Evolutionary conservation across 2,113 vertebrate genomes (phyloP).

Genomic region (Eleginops maclovinus): DNA sequence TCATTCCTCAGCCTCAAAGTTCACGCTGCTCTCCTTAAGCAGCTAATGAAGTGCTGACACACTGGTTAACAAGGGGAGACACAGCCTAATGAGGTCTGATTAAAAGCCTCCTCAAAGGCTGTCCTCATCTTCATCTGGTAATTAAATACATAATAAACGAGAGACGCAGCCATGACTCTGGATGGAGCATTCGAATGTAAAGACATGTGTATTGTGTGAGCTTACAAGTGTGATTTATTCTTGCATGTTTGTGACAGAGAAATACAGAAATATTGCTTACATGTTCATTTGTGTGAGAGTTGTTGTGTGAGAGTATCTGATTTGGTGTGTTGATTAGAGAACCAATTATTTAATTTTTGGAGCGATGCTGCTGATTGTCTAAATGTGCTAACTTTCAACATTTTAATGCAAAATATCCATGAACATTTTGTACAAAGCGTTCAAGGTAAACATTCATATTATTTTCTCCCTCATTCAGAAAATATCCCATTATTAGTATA

Average conservation of each 20-base stretch:
- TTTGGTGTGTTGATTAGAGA: background rate
- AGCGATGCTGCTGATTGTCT: background rate
- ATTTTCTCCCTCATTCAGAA: background rate
- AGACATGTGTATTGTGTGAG: background rate
- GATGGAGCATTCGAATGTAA: slow-evolving; percentile 19
- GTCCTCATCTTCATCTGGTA: slow-evolving; percentile 70
- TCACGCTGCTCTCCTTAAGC: slow-evolving; percentile 46
- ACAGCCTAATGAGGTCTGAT: slow-evolving; percentile 81
- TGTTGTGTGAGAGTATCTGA: background rate
- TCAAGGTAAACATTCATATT: background rate
- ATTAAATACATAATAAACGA: slow-evolving; percentile 77
- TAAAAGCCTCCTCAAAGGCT: slow-evolving; percentile 72
- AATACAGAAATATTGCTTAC: background rate
- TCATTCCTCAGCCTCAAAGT: slow-evolving; percentile 36
- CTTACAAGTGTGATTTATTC: background rate
- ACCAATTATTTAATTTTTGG: background rate
- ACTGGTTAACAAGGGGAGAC: slow-evolving; percentile 73
- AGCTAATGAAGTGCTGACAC: slow-evolving; percentile 82
- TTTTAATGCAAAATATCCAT: background rate
- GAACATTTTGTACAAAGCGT: background rate
- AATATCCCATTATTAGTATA: background rate
- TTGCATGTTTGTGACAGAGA: background rate
- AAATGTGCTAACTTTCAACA: background rate
- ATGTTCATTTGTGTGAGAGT: background rate
- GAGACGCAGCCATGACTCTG: slow-evolving; percentile 34